These are phyloP conservation scores for Epizoanthus rinbou DNA, from an alignment of 92 coral and sea anemone species.

Conservation along the genomic window DNA sequence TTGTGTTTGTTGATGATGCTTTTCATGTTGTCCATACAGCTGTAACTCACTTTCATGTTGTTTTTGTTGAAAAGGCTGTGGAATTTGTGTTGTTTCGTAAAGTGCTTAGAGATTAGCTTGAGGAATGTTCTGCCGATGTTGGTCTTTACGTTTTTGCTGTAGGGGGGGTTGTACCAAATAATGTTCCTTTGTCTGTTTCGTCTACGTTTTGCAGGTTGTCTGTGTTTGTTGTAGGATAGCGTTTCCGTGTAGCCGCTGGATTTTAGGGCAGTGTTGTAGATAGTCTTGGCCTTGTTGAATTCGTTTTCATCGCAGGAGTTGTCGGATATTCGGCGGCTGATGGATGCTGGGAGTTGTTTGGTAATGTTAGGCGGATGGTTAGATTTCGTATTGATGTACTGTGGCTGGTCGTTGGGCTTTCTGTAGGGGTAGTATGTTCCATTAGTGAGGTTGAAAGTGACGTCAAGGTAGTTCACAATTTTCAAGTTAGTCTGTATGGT, in stretches of 20 bases:
- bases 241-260: constrained; percentile 37
- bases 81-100: constrained; percentile 11
- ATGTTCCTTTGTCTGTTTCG: constrained; percentile 43
- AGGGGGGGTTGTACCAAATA: constrained; percentile 48
- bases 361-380: constrained; percentile 42
- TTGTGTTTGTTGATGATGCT: constrained; percentile 45
- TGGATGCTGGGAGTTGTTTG: constrained; percentile 11
- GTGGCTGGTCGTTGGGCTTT: constrained; percentile 44
- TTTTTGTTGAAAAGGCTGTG: constrained; percentile 29
- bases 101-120: neutral
- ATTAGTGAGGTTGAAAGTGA: constrained; percentile 31
- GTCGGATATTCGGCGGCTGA: constrained; percentile 23
- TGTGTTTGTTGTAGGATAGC: constrained; percentile 12
- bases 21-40: constrained; percentile 34
- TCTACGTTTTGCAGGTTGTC: neutral
- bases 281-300: constrained; percentile 36
- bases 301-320: constrained; percentile 18
- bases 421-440: constrained; percentile 47
- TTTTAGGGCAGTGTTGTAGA: constrained; percentile 37
- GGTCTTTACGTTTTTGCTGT: constrained; percentile 23
- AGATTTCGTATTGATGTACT: constrained; percentile 24
- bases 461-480: constrained; percentile 41
- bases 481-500: constrained; percentile 13
- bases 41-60: constrained; percentile 35
- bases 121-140: constrained; percentile 31